These are phyloP conservation scores for Temnothorax ravouxi DNA, from an alignment of 2,888 invertebrate species.

Conservation along the genomic window DNA sequence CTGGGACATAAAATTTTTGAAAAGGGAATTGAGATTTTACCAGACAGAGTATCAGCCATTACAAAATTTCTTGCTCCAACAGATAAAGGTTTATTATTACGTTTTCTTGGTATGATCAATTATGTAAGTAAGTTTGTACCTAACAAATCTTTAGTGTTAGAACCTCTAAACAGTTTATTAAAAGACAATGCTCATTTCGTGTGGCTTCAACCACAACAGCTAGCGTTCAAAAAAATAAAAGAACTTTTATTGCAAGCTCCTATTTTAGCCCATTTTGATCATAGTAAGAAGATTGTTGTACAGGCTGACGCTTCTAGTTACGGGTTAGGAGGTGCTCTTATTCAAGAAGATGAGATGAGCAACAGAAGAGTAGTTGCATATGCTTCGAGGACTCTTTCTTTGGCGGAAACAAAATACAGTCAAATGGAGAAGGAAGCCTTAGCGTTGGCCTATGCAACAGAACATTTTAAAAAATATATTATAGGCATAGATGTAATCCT, in stretches of 20 bases:
- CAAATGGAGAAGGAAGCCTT: constrained; percentile 83
- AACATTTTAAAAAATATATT: constrained; percentile 78
- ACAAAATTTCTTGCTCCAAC: not conserved
- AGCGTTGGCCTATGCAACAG: constrained; percentile 78
- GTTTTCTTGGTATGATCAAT: not conserved
- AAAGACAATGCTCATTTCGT: not conserved
- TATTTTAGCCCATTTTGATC: not conserved
- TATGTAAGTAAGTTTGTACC: not conserved
- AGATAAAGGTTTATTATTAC: not conserved
- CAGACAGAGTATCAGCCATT: not conserved
- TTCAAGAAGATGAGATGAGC: not conserved
- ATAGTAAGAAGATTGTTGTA: not conserved
- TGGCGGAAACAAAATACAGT: constrained; percentile 74
- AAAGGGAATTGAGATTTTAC: not conserved
- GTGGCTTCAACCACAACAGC: not conserved
- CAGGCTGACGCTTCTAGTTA: not conserved
- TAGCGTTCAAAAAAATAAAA: not conserved
- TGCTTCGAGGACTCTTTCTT: constrained; percentile 9
- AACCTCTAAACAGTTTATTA: not conserved
- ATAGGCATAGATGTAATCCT: constrained; percentile 73
- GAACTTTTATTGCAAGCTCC: not conserved
- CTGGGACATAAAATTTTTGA: not conserved
- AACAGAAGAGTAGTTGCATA: constrained; percentile 4
- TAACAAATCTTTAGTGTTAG: not conserved
- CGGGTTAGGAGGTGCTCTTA: not conserved